These are phyloP conservation scores for Lasioglossum baleicum DNA, from an alignment of 1,140 invertebrate species.

Conservation along the genomic window DNA sequence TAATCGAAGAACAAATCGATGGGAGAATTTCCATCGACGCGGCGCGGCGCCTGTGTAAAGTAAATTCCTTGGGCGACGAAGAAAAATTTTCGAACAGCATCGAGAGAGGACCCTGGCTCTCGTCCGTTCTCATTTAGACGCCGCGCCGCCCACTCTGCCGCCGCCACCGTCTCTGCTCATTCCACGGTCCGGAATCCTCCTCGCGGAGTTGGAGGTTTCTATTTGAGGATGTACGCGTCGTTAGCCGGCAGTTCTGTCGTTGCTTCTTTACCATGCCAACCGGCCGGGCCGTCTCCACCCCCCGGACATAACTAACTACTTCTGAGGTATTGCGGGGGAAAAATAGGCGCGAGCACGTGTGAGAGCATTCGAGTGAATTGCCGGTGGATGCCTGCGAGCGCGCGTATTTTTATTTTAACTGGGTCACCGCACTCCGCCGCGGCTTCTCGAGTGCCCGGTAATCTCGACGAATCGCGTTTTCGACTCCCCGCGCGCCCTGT, in stretches of 20 bases:
- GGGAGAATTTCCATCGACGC: neutral
- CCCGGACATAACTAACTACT: constrained; percentile 69
- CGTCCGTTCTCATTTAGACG: no score
- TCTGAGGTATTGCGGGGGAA: constrained; percentile 31
- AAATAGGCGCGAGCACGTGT: constrained; percentile 5
- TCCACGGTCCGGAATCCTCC: constrained; percentile 11
- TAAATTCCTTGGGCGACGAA: no score
- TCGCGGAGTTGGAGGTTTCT: constrained; percentile 26
- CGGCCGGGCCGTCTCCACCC: constrained; percentile 3
- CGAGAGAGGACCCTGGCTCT: no score
- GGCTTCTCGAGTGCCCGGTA: constrained; percentile 14
- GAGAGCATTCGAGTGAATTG: constrained; percentile 23
- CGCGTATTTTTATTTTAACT: constrained; percentile 69
- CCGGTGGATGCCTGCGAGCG: neutral
- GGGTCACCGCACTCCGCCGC: constrained; percentile 58
- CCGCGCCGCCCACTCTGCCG: no score
- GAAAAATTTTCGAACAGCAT: no score
- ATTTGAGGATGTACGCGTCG: constrained; percentile 62
- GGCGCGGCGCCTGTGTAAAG: no score
- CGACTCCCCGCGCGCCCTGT: constrained; percentile 21
- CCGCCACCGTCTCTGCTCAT: neutral
- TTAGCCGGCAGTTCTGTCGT: constrained; percentile 63
- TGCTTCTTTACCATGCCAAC: constrained; percentile 73
- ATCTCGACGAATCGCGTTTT: constrained; percentile 41
- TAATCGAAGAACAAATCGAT: no score